Evolutionary conservation across 2,113 vertebrate genomes (phyloP), one percentile per base, ranked within the genome.

Genomic region (Bombycilla garrulus): DNA sequence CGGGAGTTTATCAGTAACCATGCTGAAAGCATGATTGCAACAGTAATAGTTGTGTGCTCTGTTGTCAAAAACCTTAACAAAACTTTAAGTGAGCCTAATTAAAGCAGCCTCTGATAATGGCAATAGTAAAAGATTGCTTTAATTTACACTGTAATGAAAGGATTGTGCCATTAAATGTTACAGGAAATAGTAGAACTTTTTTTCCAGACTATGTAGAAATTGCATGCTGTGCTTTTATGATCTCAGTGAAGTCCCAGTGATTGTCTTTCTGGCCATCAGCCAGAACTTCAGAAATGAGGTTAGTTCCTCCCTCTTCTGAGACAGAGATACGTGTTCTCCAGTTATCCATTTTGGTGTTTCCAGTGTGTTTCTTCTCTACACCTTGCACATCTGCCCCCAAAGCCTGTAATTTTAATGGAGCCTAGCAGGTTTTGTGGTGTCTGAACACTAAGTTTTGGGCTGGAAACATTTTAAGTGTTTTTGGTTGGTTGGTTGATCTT

Each of bases 51-150:
- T 71, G 70, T 40, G 31, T 50, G 44, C 35, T 64, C 58, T 86
- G 38, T 66, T 93, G 71, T 91, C 93, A 94, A 95, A 96, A 96
- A 64, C 72, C 71, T 81, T 81, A 83, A 76, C 61, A 95, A 95
- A 96, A 31, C 45, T 91, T 80, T 70, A 70, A 86, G 51, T 81
- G 76, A 86, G 47, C 61, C 67, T 94, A 92, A 92, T 91, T 95
- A 86, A 92, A 92, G 90, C 48, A 92, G 74, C 58, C 61, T 90
- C 96, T 92, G 80, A 95, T 95, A 97, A 95, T 78, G 80, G 81
- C 42, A 79, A 91, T 87, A 96, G 84, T 90, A 96, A 95, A 95
- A 84, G 66, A 81, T 88, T 96, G 81, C 93, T 96, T 96, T 97
- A 96, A 96, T 96, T 97, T 93, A 64, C 62, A 61, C 40, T 81